phyloP scores from a whole-genome alignment of 2,888 invertebrate species.

The Mythimna albipuncta region DNA sequence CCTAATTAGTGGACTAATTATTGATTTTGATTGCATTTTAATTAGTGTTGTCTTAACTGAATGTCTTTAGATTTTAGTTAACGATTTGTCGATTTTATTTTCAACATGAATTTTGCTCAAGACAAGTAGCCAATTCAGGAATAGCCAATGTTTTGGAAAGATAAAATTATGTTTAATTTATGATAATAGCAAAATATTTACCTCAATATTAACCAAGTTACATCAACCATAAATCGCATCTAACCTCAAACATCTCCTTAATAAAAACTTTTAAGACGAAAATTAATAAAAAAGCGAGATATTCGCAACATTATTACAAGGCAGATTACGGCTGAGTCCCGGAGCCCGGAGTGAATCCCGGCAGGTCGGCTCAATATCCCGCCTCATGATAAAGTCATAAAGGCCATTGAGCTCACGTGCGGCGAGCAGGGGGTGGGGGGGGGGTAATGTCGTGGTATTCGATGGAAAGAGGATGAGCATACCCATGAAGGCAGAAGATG shows the following conservation, averaged over 20 bases:
- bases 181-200: neutral
- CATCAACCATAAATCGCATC: constrained; percentile 43
- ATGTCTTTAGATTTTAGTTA: neutral
- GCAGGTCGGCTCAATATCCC: constrained; percentile 62
- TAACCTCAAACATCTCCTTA: constrained; percentile 15
- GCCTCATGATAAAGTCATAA: constrained; percentile 66
- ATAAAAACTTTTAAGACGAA: constrained; percentile 51
- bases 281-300: constrained; percentile 61
- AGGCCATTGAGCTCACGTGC: constrained; percentile 60
- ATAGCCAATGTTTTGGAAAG: neutral
- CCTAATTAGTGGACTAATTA: constrained; percentile 37
- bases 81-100: neutral
- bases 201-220: constrained; percentile 29
- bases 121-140: too few relatives aligned
- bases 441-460: constrained; percentile 43
- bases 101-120: neutral
- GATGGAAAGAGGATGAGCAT: constrained; percentile 35
- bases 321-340: constrained; percentile 54
- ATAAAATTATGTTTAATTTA: neutral
- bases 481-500: constrained; percentile 35
- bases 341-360: constrained; percentile 52
- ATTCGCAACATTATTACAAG: constrained; percentile 55
- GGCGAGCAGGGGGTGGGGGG: constrained; percentile 9
- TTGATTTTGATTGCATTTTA: constrained; percentile 15
- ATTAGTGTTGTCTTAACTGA: neutral